These are phyloP conservation scores for Podocnemis expansa DNA, from an alignment of 2,113 vertebrate species.

Conservation along the genomic window DNA sequence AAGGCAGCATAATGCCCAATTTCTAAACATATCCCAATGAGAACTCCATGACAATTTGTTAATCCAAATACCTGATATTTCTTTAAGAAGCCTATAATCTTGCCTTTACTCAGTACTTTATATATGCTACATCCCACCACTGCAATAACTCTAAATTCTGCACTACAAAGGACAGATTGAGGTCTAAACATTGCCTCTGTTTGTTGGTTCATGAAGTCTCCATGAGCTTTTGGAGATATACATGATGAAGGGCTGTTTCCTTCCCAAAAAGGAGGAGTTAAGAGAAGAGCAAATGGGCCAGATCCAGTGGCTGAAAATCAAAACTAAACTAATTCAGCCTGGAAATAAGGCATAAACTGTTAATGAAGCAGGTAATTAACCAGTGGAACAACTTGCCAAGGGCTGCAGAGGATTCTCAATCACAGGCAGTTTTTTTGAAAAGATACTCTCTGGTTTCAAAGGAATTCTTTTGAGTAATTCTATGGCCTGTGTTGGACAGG, in stretches of 20 bases:
- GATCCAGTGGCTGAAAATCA: too few species aligned
- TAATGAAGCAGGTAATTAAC: too few species aligned
- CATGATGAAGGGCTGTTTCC: rapidly evolving
- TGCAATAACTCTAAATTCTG: background rate
- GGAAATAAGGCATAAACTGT: too few species aligned
- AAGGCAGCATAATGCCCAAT: background rate
- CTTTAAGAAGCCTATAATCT: background rate
- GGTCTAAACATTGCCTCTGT: rapidly evolving
- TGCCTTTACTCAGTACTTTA: background rate
- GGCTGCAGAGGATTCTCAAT: too few species aligned
- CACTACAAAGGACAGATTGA: background rate
- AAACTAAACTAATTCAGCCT: too few species aligned
- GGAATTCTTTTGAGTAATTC: too few species aligned
- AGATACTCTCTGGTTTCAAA: too few species aligned
- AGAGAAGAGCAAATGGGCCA: background rate
- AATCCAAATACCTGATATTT: slow-evolving; percentile 1
- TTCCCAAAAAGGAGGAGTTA: background rate
- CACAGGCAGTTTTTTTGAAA: too few species aligned
- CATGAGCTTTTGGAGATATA: background rate
- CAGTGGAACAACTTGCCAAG: too few species aligned
- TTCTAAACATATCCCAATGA: background rate
- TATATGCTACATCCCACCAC: background rate
- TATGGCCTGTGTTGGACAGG: too few species aligned
- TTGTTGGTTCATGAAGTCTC: rapidly evolving
- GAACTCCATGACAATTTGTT: background rate